Evolutionary conservation across 2,113 vertebrate genomes (phyloP).

Genomic region (Micronycteris hirsuta): DNA sequence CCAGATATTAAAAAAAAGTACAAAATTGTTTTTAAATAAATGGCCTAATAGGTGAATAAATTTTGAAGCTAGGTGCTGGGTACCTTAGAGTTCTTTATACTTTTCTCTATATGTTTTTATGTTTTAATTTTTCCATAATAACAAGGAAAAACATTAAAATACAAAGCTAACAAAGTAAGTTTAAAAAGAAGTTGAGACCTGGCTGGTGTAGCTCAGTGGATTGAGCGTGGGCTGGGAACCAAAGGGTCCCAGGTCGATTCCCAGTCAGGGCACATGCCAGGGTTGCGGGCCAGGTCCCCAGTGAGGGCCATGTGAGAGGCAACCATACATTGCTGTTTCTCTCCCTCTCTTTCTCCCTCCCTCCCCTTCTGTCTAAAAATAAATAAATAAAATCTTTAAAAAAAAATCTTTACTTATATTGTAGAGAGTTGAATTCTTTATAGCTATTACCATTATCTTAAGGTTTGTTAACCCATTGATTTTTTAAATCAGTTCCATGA

Average conservation of each 20-base stretch:
- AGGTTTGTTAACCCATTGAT: not conserved
- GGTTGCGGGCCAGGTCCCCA: no score
- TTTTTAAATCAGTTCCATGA: not conserved
- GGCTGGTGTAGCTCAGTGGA: no score
- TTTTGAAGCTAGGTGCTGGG: not conserved
- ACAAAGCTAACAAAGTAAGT: not conserved
- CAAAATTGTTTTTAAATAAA: conserved; percentile 27
- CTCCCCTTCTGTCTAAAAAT: no score
- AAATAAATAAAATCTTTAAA: no score
- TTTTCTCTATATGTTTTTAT: not conserved
- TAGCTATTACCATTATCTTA: not conserved
- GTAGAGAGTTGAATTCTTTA: not conserved
- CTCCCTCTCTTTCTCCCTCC: no score
- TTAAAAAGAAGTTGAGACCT: not conserved
- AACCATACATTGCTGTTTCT: no score
- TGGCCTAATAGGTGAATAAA: not conserved
- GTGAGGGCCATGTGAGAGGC: no score
- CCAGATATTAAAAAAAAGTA: not conserved
- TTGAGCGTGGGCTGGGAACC: no score
- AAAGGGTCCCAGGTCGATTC: no score
- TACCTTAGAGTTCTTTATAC: not conserved
- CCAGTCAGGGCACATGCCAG: no score
- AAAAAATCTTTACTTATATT: not conserved
- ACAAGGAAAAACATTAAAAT: not conserved
- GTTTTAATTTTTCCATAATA: not conserved